Conservation (phyloP, 2,113 vertebrate genomes). For the Planiliza haematocheilus region DNA sequence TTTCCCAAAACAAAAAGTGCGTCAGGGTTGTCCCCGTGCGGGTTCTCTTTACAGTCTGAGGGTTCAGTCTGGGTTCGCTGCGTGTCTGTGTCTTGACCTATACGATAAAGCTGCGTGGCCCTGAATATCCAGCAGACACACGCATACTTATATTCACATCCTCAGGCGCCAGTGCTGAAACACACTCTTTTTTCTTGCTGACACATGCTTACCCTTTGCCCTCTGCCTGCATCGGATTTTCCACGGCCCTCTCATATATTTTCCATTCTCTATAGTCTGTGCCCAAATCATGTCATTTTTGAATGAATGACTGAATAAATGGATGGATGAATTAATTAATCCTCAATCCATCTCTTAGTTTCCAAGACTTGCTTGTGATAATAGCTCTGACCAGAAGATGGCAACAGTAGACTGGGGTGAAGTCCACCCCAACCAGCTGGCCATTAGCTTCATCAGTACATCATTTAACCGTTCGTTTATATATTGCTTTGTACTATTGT, state of each 20-base stretch:
- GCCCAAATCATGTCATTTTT: background rate
- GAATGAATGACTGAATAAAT: slow-evolving; percentile 11
- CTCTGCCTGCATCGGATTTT: slow-evolving; percentile 14
- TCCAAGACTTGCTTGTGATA: slow-evolving; percentile 10
- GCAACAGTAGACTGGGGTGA: slow-evolving; percentile 43
- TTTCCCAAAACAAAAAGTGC: slow-evolving; percentile 26
- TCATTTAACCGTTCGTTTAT: slow-evolving; percentile 8
- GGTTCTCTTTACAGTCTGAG: slow-evolving; percentile 1
- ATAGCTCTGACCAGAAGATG: slow-evolving; percentile 64
- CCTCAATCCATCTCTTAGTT: background rate
- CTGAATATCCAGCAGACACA: slow-evolving; percentile 14
- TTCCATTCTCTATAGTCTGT: background rate
- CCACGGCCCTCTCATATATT: slow-evolving; percentile 12
- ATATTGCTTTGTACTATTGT: background rate
- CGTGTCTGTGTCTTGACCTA: slow-evolving; percentile 28
- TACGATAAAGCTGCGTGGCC: background rate
- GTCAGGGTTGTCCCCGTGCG: slow-evolving; percentile 1
- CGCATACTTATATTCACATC: background rate
- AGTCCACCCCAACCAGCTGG: slow-evolving; percentile 1
- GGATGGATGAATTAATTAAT: slow-evolving; percentile 19
- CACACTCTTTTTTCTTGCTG: slow-evolving; percentile 34
- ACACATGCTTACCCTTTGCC: slow-evolving; percentile 33
- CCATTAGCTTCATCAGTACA: background rate
- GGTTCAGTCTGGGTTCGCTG: background rate
- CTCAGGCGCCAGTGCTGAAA: slow-evolving; percentile 14